Evolutionary conservation across 2,797 vertebrate genomes (phyloP), one percentile per base, ranked within the genome.

Genomic region (Echeneis naucrates): DNA sequence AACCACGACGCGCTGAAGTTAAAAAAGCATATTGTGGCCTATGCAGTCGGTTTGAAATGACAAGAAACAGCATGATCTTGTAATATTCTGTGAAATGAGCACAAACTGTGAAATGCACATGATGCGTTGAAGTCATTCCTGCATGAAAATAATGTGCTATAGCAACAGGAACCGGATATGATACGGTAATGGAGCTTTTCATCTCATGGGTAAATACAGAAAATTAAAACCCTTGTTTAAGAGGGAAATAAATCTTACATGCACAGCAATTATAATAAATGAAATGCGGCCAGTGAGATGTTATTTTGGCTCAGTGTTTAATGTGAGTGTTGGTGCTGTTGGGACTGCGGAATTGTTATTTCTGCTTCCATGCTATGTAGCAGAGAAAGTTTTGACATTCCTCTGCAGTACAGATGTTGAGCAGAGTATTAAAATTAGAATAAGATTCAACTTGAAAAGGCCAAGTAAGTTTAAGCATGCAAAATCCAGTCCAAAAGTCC

Each of bases 61-160:
- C 4, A 12, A 44, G 19, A 57, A 10, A 21, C 27, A 17, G 26
- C 17, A 1, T 1, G 17, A 21, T 48, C 24, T 32, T 16, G 44
- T 8, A 23, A 35, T 50, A 23, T 3, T 2, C 7, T 26, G 24
- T 48, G 57, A 66, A 76, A 14, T 77, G 47, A 73, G 68, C 80
- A 68, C 53, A 35, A 68, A 61, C n/a, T 61, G 6, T 54, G 11
- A 74, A 60, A 48, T 54, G 26, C 33, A 59, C 12, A n/a, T 12
- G 5, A 44, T 44, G n/a, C 16, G 58, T 21, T 26, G 9, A 1
- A 24, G n/a, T 33, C 7, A 8, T 2, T 8, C 42, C 42, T 44
- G 42, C 42, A 48, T 42, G 21, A 51, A 44, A 23, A 26, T 35
- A 23, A 30, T 62, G 1, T 12, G 30, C 44, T 13, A 14, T 16